Percentiles rank a stretch among this genome's conserved stretches.
Evolutionary conservation across 2,888 invertebrate species (phyloP).

Genomic region (Julus scanicus): DNA sequence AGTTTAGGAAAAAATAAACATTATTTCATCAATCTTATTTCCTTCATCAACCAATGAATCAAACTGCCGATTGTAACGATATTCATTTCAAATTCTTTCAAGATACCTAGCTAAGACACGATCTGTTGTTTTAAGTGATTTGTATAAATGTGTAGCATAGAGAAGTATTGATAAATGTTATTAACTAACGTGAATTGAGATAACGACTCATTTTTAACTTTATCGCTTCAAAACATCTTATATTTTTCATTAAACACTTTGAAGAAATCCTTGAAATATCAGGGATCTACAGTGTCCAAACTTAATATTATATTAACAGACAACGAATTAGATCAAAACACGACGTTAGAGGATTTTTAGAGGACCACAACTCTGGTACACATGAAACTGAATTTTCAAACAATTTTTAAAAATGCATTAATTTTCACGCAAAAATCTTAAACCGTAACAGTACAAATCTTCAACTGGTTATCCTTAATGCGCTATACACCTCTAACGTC

Average conservation of each 20-base stretch:
- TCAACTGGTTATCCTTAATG: neutral
- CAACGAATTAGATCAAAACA: neutral
- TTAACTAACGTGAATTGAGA: slow-evolving; percentile 21
- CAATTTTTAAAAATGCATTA: neutral
- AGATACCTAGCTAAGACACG: neutral
- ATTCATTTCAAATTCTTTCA: neutral
- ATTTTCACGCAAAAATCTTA: neutral
- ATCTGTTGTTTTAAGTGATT: slow-evolving; percentile 19
- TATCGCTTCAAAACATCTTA: neutral
- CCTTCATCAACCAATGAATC: neutral
- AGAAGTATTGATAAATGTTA: neutral
- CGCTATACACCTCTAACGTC: neutral
- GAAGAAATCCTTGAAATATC: neutral
- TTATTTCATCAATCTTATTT: slow-evolving; percentile 1
- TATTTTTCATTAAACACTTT: neutral
- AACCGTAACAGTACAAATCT: slow-evolving; percentile 4
- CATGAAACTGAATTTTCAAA: too few relatives aligned
- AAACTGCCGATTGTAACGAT: neutral
- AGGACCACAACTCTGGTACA: too few relatives aligned
- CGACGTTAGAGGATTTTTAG: neutral
- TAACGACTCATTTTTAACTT: neutral
- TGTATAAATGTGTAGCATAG: slow-evolving; percentile 36
- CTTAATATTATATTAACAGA: neutral
- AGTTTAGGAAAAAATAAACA: neutral
- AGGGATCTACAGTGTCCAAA: neutral